A percentile compares a stretch with the other conserved stretches of the same genome.
These are phyloP conservation scores for Eciton burchellii DNA, from an alignment of 1,140 invertebrate species.

Conservation along the genomic window DNA sequence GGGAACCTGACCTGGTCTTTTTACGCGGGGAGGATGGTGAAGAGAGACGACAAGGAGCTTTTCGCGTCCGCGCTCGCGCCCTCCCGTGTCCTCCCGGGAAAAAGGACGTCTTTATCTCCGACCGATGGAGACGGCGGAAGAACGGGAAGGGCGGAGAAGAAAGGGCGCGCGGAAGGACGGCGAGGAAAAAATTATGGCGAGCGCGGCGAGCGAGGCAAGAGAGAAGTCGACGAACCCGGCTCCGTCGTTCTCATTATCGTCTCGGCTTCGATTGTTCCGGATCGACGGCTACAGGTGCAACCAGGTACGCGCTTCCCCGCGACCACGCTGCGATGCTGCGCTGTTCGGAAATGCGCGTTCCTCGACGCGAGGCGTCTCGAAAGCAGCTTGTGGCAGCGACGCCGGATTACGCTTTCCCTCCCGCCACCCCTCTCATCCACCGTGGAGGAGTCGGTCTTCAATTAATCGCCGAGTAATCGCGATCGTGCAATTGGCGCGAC, in stretches of 20 bases:
- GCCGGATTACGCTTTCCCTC: conserved; percentile 1
- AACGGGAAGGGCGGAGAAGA: conserved; percentile 45
- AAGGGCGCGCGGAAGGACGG: conserved; percentile 26
- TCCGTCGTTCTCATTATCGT: conserved; percentile 76
- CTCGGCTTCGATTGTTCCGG: conserved; percentile 76
- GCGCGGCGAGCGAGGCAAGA: conserved; percentile 64
- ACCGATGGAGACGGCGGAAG: conserved; percentile 56
- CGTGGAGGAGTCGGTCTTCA: not conserved
- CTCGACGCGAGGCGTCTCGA: not conserved
- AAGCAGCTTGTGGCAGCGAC: not conserved
- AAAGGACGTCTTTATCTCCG: conserved; percentile 65
- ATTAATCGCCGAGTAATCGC: not conserved
- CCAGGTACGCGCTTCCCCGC: conserved; percentile 67
- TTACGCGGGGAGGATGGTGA: conserved; percentile 29
- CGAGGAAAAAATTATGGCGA: conserved; percentile 69
- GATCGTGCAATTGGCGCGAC: conserved; percentile 14
- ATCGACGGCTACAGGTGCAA: conserved; percentile 68
- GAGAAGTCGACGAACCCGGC: conserved; percentile 63
- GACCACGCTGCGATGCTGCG: conserved; percentile 58
- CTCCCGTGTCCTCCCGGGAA: conserved; percentile 56
- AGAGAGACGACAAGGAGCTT: conserved; percentile 39
- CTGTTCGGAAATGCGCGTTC: not conserved
- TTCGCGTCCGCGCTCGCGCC: conserved; percentile 42
- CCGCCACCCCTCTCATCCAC: not conserved
- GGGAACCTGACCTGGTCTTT: conserved; percentile 1